Evolutionary conservation across 1,140 invertebrate genomes (phyloP), one percentile per base, ranked within the genome.

Genomic region (Yoshiicerus persimilis): DNA sequence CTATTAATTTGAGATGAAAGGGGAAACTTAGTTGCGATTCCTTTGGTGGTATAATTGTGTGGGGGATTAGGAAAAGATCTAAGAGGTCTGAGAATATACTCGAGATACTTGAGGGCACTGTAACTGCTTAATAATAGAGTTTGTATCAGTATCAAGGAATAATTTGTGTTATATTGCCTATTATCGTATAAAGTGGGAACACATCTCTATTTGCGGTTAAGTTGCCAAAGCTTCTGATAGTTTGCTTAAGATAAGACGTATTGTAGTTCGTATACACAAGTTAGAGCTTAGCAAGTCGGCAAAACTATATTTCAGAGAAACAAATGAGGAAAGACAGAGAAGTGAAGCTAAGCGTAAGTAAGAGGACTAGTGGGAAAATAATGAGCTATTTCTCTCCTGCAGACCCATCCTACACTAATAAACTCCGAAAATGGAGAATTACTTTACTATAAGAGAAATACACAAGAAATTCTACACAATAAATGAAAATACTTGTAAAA

Each of bases 361-460:
- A 70, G 66, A 70, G 66, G 66, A 70, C 66, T 70, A 70, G 66
- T 70, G 66, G 66, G 66, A 70, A 70, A 70, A 70, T 70, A 70
- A 70, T 70, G 66, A 70, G 66, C 25, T 25, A 70, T 70, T 56
- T 56, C 47, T 56, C 47, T 56, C 47, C 47, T 56, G n/a, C 47
- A n/a, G n/a, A n/a, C 66, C 13, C 30, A 23, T 70, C 25, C 47
- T 27, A 11, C 66, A 16, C 66, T 70, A 70, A 70, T 70, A 70
- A 25, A 70, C 25, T 27, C 27, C 66, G 30, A 27, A 70, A 27
- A 27, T 16, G 66, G 25, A 70, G 16, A 70, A 70, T 30, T 30
- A 30, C 66, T 56, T 56, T n/a, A n/a, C 47, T 30, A 25, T 25
- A 70, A 25, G 27, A 27, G 16, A 70, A 70, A 11, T 13, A 47